Conservation (phyloP, 2,113 vertebrate species). For the Lepus americanus region DNA sequence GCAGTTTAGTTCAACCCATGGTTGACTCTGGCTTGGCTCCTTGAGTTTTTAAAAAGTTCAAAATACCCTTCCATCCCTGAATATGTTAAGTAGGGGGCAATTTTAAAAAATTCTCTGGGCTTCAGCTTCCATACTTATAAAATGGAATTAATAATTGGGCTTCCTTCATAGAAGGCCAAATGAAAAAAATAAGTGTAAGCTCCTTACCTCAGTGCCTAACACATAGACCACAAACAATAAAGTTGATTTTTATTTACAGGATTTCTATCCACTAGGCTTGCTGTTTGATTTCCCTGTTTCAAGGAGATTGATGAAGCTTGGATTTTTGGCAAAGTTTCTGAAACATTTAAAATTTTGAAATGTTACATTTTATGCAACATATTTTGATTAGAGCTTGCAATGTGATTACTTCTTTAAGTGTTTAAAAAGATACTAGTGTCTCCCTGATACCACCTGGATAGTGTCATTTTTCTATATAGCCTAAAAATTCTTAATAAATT, state of each 20-base stretch:
- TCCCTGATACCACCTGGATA: background rate
- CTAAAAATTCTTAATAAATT: constrained; percentile 29
- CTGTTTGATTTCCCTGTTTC: background rate
- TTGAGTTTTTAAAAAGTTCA: constrained; percentile 15
- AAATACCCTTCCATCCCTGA: background rate
- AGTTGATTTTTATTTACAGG: background rate
- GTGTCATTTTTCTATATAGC: constrained; percentile 13
- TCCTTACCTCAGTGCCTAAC: background rate
- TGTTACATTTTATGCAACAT: background rate
- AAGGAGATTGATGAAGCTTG: background rate
- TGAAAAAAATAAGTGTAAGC: constrained; percentile 38
- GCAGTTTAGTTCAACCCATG: background rate
- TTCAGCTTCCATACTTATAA: constrained; percentile 13
- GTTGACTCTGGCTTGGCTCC: background rate
- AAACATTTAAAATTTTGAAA: constrained; percentile 13
- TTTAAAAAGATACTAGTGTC: constrained; percentile 47
- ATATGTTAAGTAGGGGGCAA: background rate
- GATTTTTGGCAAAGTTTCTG: background rate
- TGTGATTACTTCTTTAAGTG: constrained; percentile 18
- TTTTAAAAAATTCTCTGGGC: background rate
- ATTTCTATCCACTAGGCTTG: background rate
- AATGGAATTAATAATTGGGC: background rate
- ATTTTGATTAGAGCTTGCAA: constrained; percentile 18
- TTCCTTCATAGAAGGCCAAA: constrained; percentile 11
- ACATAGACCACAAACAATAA: background rate